Conservation (phyloP, 2,888 invertebrate species). For the Sclerodermus sp. region DNA sequence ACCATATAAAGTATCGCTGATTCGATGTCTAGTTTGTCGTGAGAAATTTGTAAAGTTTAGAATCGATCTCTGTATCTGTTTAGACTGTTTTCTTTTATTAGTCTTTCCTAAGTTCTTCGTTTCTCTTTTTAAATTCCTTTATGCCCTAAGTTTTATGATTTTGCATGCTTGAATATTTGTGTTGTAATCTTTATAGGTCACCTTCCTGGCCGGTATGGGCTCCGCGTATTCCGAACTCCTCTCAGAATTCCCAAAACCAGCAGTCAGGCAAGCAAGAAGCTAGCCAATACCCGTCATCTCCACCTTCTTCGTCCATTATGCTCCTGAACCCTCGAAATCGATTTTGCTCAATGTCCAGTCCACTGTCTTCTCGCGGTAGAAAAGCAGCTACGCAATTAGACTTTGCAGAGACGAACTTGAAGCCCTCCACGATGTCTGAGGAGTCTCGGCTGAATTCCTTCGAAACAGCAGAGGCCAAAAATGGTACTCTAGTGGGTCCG, state of each 20-base stretch:
- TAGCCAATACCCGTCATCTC: conserved; percentile 24
- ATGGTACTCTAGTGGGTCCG: not conserved
- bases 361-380: conserved; percentile 27
- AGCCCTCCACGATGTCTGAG: not conserved
- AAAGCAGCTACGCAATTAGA: not conserved
- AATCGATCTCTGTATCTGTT: no score
- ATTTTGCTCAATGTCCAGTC: conserved; percentile 45
- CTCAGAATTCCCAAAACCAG: conserved; percentile 36
- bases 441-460: conserved; percentile 2
- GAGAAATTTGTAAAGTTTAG: no score
- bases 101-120: no score
- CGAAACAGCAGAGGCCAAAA: not conserved
- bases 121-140: no score
- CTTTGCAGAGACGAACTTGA: not conserved
- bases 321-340: conserved; percentile 41
- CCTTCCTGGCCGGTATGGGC: conserved; percentile 66
- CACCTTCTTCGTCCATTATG: conserved; percentile 42
- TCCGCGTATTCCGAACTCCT: conserved; percentile 55
- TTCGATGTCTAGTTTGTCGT: no score
- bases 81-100: no score
- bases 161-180: conserved; percentile 59
- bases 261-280: conserved; percentile 14
- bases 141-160: conserved; percentile 37
- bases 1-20: no score
- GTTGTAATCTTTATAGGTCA: conserved; percentile 62